Base-by-base conservation (phyloP, 2,888 invertebrate genomes). In the Coleophora deauratella region DNA sequence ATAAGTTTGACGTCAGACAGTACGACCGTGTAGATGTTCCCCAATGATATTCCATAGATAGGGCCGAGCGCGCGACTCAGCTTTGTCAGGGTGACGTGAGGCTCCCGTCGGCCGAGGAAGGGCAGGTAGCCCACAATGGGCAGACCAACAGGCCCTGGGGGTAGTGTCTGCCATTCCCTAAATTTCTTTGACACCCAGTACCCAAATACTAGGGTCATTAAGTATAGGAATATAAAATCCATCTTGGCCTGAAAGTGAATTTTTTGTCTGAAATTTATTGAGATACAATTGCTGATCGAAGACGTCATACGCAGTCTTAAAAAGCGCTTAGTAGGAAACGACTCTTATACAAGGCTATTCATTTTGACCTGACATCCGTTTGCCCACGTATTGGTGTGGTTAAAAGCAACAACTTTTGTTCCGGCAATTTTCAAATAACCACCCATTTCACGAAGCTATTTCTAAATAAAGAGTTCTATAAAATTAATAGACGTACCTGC, bases 81-180 rank as follows among this genome's bases (percentile, higher is more conserved):
- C 11, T 88, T 64, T 1, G 91, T 89, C 27, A 97, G 75, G 0
- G 92, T 91, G 41, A 88, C 66, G 59, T 96, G 91, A 0, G 96
- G 95, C n/a, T 88, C 82, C 33, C 74, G 66, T 0, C 88, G 74
- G 62, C 93, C 88, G 33, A 97, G 63, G 72, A 90, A 93, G 1
- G 93, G 91, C 44, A 96, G 73, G 61, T 92, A 95, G 1, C 96
- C 96, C 3, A 96, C 48, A 12, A 95, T 59, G 0, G 96, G 96
- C 31, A 95, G 48, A 1, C 93, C 92, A 86, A 87, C 87, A 0
- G 96, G 96, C 0, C 96, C 96, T 0, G 95, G 95, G 0, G 94
- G 93, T 34, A 89, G 67, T 39, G 64, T 72, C 41, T 77, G 75
- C 76, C 77, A 78, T 57, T 74, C 62, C 44, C 67, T 76, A 43